phyloP scores from a whole-genome alignment of 1,140 invertebrate genomes.

The Portunus trituberculatus region DNA sequence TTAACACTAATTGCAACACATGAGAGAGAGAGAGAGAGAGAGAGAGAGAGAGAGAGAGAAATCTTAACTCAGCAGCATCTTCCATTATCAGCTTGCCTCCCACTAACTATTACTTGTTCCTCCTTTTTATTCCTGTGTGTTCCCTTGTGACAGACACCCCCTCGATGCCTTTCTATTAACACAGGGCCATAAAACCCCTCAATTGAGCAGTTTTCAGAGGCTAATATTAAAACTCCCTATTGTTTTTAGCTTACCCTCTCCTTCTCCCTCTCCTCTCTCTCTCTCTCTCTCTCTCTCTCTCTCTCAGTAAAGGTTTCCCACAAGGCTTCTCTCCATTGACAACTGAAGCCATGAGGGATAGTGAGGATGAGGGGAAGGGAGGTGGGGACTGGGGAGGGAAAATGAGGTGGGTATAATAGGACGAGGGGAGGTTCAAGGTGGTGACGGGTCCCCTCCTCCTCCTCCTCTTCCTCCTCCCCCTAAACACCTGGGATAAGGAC shows the following conservation, averaged over 20 bases:
- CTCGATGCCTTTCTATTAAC: background rate
- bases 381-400: background rate
- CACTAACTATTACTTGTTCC: background rate
- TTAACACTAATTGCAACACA: background rate
- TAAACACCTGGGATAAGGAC: no score
- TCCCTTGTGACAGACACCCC: background rate
- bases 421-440: background rate
- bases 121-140: background rate
- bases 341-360: background rate
- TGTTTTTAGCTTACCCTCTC: no score
- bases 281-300: background rate
- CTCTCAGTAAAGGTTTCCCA: background rate
- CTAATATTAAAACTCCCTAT: constrained; percentile 16
- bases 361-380: background rate
- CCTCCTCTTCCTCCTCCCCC: background rate
- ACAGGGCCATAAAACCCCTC: constrained; percentile 16
- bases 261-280: no score
- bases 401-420: no score
- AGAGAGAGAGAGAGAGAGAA: background rate
- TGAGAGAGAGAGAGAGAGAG: background rate
- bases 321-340: constrained; percentile 34
- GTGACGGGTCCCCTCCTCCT: no score
- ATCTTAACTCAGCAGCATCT: background rate
- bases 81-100: background rate
- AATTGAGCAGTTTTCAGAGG: constrained; percentile 43